phyloP scores from a whole-genome alignment of 2,888 invertebrate genomes.

The Ennomos erosarius region DNA sequence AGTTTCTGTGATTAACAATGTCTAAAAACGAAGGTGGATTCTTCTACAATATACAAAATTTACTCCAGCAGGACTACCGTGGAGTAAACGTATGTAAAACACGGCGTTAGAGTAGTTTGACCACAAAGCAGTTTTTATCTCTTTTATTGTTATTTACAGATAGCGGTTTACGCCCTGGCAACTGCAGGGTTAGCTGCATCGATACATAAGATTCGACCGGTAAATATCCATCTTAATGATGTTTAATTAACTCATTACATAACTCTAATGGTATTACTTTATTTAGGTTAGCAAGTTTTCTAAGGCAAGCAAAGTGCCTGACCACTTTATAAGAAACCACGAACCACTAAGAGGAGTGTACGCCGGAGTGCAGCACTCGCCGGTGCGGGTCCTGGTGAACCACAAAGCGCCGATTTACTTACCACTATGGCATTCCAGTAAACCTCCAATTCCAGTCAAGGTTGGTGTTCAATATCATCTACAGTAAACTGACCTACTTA shows the following conservation, averaged over 20 bases:
- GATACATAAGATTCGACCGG: slow-evolving; percentile 86
- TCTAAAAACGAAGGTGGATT: slow-evolving; percentile 63
- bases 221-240: slow-evolving; percentile 59
- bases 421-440: slow-evolving; percentile 80
- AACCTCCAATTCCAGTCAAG: slow-evolving; percentile 82
- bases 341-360: slow-evolving; percentile 81
- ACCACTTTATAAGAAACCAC: slow-evolving; percentile 81
- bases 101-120: background rate
- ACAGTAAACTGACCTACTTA: slow-evolving; percentile 29
- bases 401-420: slow-evolving; percentile 84
- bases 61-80: slow-evolving; percentile 76
- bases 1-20: slow-evolving; percentile 55
- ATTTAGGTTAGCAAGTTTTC: slow-evolving; percentile 87
- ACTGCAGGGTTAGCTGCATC: slow-evolving; percentile 83
- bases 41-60: slow-evolving; percentile 62
- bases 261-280: slow-evolving; percentile 54
- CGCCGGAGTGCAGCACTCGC: slow-evolving; percentile 80
- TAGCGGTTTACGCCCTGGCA: slow-evolving; percentile 85
- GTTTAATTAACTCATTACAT: slow-evolving; percentile 62
- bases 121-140: slow-evolving; percentile 40
- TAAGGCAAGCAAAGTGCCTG: slow-evolving; percentile 84
- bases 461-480: slow-evolving; percentile 52
- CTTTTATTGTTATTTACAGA: slow-evolving; percentile 69
- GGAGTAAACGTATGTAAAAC: slow-evolving; percentile 76
- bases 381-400: slow-evolving; percentile 79